Percentiles rank a stretch among this genome's conserved stretches.
These are phyloP conservation scores for Protosalanx chinensis DNA, from an alignment of 2,797 vertebrate genomes.

Conservation along the genomic window DNA sequence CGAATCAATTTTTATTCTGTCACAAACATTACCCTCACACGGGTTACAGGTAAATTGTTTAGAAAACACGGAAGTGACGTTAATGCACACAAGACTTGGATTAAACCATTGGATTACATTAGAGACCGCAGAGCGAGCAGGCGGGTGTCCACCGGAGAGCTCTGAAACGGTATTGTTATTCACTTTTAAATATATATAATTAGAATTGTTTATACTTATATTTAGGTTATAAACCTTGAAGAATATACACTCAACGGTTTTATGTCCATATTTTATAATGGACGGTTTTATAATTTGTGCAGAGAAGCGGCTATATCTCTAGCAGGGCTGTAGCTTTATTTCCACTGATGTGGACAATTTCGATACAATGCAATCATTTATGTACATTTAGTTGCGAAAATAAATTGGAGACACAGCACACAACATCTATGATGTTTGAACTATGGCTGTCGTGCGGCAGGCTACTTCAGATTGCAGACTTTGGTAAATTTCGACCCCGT, in stretches of 20 bases:
- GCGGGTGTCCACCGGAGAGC: slow-evolving; percentile 26
- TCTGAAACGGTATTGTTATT: slow-evolving; percentile 47
- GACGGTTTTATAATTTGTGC: not conserved
- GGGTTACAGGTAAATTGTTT: slow-evolving; percentile 61
- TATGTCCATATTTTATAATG: no score
- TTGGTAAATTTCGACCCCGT: not conserved
- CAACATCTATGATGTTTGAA: not conserved
- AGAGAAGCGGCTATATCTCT: not conserved
- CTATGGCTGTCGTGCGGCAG: not conserved
- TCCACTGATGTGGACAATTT: not conserved
- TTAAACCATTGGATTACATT: slow-evolving; percentile 48
- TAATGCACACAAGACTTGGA: slow-evolving; percentile 45
- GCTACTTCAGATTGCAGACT: not conserved
- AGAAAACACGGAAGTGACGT: slow-evolving; percentile 72
- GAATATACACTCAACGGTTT: no score
- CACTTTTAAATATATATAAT: not conserved
- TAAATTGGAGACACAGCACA: not conserved
- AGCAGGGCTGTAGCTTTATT: not conserved
- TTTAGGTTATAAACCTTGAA: no score
- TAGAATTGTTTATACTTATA: not conserved
- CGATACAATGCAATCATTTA: not conserved
- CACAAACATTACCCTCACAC: not conserved
- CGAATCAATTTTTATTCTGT: slow-evolving; percentile 26
- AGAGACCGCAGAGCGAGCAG: slow-evolving; percentile 35
- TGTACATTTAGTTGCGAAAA: not conserved